Evolutionary conservation across 37 sponge, comb jelly and placozoan genomes (phyloP).

Genomic region (Beroe forskalii): DNA sequence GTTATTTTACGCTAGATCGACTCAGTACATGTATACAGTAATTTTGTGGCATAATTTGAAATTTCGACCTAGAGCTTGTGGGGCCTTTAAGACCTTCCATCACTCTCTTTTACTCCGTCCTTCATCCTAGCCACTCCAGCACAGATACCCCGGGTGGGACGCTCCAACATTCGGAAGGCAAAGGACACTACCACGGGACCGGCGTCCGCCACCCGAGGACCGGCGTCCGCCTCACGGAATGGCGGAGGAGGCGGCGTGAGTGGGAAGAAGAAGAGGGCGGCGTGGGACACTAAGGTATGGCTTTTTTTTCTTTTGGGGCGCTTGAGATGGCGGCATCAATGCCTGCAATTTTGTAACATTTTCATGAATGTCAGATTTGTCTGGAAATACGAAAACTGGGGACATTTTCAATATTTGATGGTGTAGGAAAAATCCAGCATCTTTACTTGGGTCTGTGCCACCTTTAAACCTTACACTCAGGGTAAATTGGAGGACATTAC

Average conservation of each 20-base stretch:
- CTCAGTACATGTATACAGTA: no score
- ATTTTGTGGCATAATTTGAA: no score
- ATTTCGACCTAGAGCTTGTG: no score
- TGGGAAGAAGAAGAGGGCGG: slow-evolving; percentile 20
- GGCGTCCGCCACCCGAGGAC: background rate
- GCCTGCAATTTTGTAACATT: background rate
- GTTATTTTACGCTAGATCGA: no score
- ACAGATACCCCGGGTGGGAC: slow-evolving; percentile 2
- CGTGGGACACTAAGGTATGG: slow-evolving; percentile 18
- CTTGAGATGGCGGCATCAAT: background rate
- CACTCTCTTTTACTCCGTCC: no score
- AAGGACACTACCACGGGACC: background rate
- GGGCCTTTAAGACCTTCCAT: no score
- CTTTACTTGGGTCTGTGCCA: no score
- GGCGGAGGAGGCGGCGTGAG: slow-evolving; percentile 1
- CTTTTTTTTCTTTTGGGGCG: no score
- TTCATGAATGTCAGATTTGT: no score
- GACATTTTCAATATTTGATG: no score
- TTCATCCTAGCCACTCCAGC: background rate
- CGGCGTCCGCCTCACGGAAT: background rate
- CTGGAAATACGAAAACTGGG: no score
- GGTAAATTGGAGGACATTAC: slow-evolving; percentile 34
- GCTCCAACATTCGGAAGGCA: slow-evolving; percentile 31
- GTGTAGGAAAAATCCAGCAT: no score
- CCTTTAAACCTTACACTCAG: background rate